Percentiles rank a stretch among this genome's conserved stretches.
Evolutionary conservation across 2,888 invertebrate species (phyloP).

Genomic region (Seira musarum): DNA sequence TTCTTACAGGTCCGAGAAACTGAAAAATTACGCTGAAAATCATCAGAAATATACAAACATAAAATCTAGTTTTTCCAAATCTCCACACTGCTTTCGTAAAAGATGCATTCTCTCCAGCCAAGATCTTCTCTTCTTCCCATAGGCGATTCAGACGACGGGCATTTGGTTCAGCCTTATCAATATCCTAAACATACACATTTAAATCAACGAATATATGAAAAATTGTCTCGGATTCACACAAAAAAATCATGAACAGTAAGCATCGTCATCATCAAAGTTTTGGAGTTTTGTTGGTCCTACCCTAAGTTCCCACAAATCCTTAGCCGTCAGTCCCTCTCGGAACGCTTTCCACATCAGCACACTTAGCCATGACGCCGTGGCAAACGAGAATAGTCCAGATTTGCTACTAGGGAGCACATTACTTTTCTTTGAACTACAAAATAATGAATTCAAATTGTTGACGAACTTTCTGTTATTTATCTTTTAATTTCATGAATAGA

Average conservation of each 20-base stretch:
- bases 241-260: too few species aligned
- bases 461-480: too few species aligned
- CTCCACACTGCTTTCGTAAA: constrained; percentile 71
- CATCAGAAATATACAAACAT: constrained; percentile 71
- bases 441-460: too few species aligned
- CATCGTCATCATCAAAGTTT: not conserved
- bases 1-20: constrained; percentile 73
- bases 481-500: too few species aligned
- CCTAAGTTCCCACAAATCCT: constrained; percentile 71
- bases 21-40: constrained; percentile 71
- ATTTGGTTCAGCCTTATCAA: constrained; percentile 71
- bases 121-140: constrained; percentile 72
- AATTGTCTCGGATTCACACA: too few species aligned
- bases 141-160: constrained; percentile 71
- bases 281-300: constrained; percentile 52
- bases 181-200: constrained; percentile 63
- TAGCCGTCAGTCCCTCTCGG: constrained; percentile 71
- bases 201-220: too few species aligned
- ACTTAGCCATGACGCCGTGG: constrained; percentile 72
- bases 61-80: constrained; percentile 71
- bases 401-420: constrained; percentile 68
- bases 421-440: constrained; percentile 49
- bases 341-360: constrained; percentile 72
- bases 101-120: constrained; percentile 71
- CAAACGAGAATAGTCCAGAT: constrained; percentile 72